These are phyloP conservation scores for Hippocampus abdominalis DNA, from an alignment of 2,113 vertebrate species.

Conservation along the genomic window DNA sequence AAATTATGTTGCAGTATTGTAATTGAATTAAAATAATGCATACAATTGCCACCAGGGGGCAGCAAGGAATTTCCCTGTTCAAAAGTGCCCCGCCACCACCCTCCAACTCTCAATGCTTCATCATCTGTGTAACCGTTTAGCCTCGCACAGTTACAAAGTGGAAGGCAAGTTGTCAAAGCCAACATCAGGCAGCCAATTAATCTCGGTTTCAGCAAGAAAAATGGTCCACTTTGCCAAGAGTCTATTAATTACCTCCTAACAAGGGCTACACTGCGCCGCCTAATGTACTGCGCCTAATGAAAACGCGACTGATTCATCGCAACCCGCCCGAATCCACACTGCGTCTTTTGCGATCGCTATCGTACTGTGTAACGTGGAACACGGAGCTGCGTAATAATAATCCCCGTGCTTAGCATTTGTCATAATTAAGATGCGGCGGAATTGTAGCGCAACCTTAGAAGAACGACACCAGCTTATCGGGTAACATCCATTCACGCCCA, in stretches of 20 bases:
- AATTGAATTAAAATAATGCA: background rate
- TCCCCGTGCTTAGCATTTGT: background rate
- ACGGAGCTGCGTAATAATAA: too few relatives aligned
- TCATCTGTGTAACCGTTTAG: background rate
- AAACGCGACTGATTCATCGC: constrained; percentile 31
- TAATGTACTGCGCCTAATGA: constrained; percentile 48
- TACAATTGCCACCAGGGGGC: constrained; percentile 49
- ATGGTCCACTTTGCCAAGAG: constrained; percentile 15
- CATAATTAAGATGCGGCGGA: background rate
- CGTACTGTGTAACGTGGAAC: background rate
- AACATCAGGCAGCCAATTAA: constrained; percentile 5
- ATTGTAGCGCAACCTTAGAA: background rate
- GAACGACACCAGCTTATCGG: too few relatives aligned
- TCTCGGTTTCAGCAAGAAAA: constrained; percentile 21
- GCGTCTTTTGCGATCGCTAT: constrained; percentile 19
- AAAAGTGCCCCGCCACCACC: background rate
- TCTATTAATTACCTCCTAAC: constrained; percentile 35
- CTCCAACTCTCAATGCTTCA: background rate
- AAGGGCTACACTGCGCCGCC: constrained; percentile 14
- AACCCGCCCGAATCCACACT: constrained; percentile 1
- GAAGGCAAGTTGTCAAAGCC: constrained; percentile 10
- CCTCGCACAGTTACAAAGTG: background rate
- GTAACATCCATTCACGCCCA: too few relatives aligned
- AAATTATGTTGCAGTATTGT: too few relatives aligned
- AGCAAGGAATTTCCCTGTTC: constrained; percentile 11